Evolutionary conservation across 2,888 invertebrate genomes (phyloP), one percentile per base, ranked within the genome.

Genomic region (Synergus japonicus): DNA sequence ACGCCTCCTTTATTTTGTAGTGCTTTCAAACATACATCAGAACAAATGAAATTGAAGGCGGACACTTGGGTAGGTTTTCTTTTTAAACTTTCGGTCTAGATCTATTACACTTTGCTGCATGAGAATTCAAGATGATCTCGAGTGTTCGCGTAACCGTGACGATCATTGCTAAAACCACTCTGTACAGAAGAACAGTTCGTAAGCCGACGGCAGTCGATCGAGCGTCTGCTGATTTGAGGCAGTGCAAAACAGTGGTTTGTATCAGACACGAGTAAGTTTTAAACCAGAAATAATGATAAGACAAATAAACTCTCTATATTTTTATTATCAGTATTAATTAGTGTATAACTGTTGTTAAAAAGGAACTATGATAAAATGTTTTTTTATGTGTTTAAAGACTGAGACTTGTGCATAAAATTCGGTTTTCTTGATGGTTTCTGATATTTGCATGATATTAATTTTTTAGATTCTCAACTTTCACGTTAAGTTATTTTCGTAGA

Each of bases 81-180:
- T 29, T 0, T 2, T 29, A 29, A 2, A 29, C 1, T 29, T 29
- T 29, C 2, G 29, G 29, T 29, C 2, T 29, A 29, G 2, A 29
- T 29, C 29, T 29, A 29, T 29, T 13, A 67, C 18, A 46, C 0
- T 54, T n/a, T 54, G n/a, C n/a, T 54, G n/a, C 1, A 29, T 29
- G 2, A 2, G 29, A 29, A 29, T 29, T 29, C 29, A 29, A 29
- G 2, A 29, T 41, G 43, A 66, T 44, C 43, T 54, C 15, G 9
- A 12, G 22, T 15, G 10, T 49, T 43, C 10, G 37, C 8, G 15
- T 69, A 76, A 63, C 76, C 81, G 80, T 78, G 81, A 76, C 83
- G 81, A 79, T 76, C 58, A 78, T 78, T 79, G 78, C 80, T 77
- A 77, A 54, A 43, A 73, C 78, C 79, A 78, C 81, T 80, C 78